Percentiles rank a stretch among this genome's conserved stretches.
Conservation (phyloP, 2,113 vertebrate species). For the Boleophthalmus pectinirostris region DNA sequence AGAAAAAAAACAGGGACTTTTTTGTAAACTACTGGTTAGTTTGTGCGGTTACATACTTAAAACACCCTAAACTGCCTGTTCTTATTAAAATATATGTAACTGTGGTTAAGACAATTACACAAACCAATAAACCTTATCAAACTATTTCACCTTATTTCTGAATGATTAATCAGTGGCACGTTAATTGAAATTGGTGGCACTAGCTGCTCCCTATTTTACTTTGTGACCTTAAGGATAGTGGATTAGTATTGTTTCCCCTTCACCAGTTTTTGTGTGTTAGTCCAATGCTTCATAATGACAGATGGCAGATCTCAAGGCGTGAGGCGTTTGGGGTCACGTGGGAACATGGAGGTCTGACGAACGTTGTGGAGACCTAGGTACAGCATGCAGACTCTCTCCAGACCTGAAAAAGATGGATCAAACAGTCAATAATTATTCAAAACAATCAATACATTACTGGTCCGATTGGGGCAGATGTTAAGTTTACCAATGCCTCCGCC, state of each 20-base stretch:
- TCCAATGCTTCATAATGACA: slow-evolving; percentile 9
- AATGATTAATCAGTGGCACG: slow-evolving; percentile 44
- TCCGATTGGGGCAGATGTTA: neutral
- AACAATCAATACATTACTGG: neutral
- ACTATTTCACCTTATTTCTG: slow-evolving; percentile 27
- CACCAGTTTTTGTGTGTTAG: slow-evolving; percentile 18
- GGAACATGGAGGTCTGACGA: slow-evolving; percentile 98
- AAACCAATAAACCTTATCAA: slow-evolving; percentile 34
- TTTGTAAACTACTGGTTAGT: slow-evolving; percentile 17
- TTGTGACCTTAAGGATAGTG: slow-evolving; percentile 15
- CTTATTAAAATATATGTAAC: slow-evolving; percentile 10
- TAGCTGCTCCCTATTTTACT: slow-evolving; percentile 5
- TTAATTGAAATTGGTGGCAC: slow-evolving; percentile 42
- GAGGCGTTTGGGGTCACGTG: slow-evolving; percentile 94
- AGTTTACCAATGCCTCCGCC: slow-evolving; percentile 95
- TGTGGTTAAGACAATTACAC: slow-evolving; percentile 29
- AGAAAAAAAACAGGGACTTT: slow-evolving; percentile 39
- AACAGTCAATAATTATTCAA: neutral
- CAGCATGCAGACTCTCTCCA: slow-evolving; percentile 98
- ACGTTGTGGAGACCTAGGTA: slow-evolving; percentile 95
- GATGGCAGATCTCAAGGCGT: slow-evolving; percentile 83
- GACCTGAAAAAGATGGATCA: slow-evolving; percentile 73
- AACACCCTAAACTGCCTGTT: slow-evolving; percentile 10
- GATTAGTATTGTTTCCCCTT: slow-evolving; percentile 43
- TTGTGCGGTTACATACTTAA: slow-evolving; percentile 13